Percentiles rank a stretch among this genome's conserved stretches.
phyloP scores from a whole-genome alignment of 2,113 vertebrate species.

The Campylomormyrus numenius region DNA sequence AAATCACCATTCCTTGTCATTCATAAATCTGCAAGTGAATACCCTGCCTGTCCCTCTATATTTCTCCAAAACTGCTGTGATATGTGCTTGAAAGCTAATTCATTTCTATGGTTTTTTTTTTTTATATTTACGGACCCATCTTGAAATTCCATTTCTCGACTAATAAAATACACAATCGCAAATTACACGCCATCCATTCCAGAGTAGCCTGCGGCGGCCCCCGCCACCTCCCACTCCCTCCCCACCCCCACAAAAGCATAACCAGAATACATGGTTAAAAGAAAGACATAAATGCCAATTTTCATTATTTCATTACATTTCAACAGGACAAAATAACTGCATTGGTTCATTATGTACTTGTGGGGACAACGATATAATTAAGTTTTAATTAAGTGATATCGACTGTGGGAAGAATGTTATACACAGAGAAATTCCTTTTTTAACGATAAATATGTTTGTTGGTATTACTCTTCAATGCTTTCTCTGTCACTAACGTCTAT shows the following conservation, averaged over 20 bases:
- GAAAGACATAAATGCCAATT: not conserved
- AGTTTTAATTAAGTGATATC: not conserved
- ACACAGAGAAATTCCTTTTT: not conserved
- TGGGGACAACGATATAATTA: not conserved
- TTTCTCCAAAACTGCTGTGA: not conserved
- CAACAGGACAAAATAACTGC: not conserved
- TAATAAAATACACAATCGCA: not conserved
- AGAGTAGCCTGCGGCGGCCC: not conserved
- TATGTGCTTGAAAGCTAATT: not conserved
- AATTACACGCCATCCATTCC: not conserved
- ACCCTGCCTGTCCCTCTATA: not conserved
- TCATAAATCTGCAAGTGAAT: not conserved
- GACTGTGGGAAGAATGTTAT: not conserved
- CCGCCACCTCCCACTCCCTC: not conserved
- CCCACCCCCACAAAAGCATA: not conserved
- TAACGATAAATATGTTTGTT: not conserved
- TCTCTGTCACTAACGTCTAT: not conserved
- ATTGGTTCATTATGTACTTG: not conserved
- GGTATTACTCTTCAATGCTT: not conserved
- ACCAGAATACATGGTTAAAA: not conserved
- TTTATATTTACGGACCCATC: not conserved
- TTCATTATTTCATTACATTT: not conserved
- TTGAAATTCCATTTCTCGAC: not conserved
- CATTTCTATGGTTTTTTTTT: not conserved
- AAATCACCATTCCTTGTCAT: not conserved